Base-by-base conservation (phyloP, 2,797 vertebrate species). In the Sciaenops ocellatus region DNA sequence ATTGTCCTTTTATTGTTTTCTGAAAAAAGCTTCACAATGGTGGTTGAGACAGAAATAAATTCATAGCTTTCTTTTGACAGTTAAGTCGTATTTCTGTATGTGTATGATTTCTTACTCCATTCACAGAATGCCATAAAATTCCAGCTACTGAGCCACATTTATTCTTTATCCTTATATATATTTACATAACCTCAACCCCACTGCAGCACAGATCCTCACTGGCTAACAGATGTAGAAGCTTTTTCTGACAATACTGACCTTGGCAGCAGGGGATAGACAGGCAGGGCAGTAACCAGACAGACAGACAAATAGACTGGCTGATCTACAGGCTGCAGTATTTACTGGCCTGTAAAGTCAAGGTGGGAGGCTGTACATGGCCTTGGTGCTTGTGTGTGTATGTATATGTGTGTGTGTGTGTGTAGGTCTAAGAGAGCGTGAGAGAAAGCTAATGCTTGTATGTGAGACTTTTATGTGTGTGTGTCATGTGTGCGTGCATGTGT, bases 311-410 rank as follows among this genome's bases (percentile, higher is more conserved):
- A 73, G 56, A 77, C 73, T 30, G 28, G 44, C 64, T 76, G 72
- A 80, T 84, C 86, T 60, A 71, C 70, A 78, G 68, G 85, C 81
- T 89, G 68, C 71, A 74, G 61, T 57, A 69, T 87, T 87, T 86
- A 87, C 68, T 79, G 76, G 59, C 79, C 84, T 78, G 69, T 70
- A 79, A 85, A 89, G 83, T 87, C 82, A 85, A 78, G 61, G 60
- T 76, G 73, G 78, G 68, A 66, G 69, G 51, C 48, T 81, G 68
- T 64, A 61, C 22, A 26, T 38, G 20, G 77, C 68, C 26, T 83
- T 28, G 30, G 41, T 77, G 55, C 17, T 7, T 63, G 62, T 44
- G 73, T 69, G 63, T 69, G 34, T 65, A 22, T 65, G 69, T 63
- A 10, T 18, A 22, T 56, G 34, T 67, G 54, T 66, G 61, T 65